These are phyloP conservation scores for Stegana nigrithorax DNA, from an alignment of 2,888 invertebrate genomes.

Conservation along the genomic window DNA sequence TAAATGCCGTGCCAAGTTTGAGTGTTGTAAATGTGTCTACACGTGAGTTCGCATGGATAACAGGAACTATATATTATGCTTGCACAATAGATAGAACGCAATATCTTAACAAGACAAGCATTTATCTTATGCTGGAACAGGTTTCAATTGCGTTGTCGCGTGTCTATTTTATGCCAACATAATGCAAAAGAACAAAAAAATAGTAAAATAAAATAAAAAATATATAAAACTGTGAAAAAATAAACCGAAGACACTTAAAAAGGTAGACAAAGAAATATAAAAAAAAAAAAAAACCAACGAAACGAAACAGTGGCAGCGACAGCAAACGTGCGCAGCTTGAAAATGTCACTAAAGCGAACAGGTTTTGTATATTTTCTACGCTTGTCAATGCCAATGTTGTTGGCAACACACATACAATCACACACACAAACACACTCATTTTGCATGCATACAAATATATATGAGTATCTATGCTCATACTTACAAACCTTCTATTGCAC, in stretches of 20 bases:
- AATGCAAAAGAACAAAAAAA: not conserved
- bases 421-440: no score
- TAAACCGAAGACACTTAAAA: not conserved
- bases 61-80: conserved; percentile 1
- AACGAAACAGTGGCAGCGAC: not conserved
- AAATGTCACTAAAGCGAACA: conserved; percentile 30
- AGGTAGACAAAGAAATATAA: not conserved
- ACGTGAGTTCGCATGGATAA: conserved; percentile 6
- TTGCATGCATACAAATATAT: no score
- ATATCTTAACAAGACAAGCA: conserved; percentile 1
- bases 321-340: conserved; percentile 39
- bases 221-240: not conserved
- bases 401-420: no score
- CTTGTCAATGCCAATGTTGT: no score
- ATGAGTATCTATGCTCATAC: no score
- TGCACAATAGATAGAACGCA: not conserved
- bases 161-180: not conserved
- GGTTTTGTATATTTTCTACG: not conserved
- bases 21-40: conserved; percentile 12
- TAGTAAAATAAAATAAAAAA: not conserved
- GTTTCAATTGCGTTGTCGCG: conserved; percentile 11
- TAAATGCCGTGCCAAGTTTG: conserved; percentile 6
- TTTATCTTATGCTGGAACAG: conserved; percentile 8
- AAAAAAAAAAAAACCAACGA: not conserved
- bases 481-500: no score